Conservation (phyloP, 2,888 invertebrate genomes). For the Leucophenga maculata region DNA sequence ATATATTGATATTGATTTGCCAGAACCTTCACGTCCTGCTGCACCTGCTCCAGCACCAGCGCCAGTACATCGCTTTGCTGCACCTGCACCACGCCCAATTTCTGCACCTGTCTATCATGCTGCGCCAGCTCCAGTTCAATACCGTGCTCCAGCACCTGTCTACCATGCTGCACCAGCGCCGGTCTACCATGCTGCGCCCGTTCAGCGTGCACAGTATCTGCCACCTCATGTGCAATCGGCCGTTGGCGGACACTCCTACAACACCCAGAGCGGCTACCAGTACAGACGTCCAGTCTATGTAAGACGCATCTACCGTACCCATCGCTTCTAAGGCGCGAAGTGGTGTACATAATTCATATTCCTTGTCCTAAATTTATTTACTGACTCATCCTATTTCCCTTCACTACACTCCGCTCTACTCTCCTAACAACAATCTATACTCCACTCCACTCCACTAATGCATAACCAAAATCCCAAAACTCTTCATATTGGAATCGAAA, state of each 20-base stretch:
- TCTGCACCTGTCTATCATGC: constrained; percentile 31
- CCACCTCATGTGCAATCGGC: constrained; percentile 42
- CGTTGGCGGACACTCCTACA: constrained; percentile 58
- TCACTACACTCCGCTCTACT: constrained; percentile 33
- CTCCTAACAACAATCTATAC: constrained; percentile 39
- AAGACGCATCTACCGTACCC: constrained; percentile 64
- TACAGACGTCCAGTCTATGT: constrained; percentile 68
- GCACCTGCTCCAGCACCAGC: constrained; percentile 45
- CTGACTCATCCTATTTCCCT: constrained; percentile 37
- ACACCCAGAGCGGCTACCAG: constrained; percentile 60
- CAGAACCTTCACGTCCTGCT: constrained; percentile 52
- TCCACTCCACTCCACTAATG: constrained; percentile 41
- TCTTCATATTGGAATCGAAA: constrained; percentile 26
- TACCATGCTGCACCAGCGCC: constrained; percentile 18
- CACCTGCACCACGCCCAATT: constrained; percentile 14
- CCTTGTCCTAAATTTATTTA: constrained; percentile 19
- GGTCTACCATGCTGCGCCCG: constrained; percentile 40
- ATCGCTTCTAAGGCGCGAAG: constrained; percentile 54
- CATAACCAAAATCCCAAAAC: neutral
- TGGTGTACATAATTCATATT: neutral
- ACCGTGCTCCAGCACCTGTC: constrained; percentile 2
- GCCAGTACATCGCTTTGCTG: constrained; percentile 29
- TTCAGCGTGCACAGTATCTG: constrained; percentile 55
- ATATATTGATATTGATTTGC: constrained; percentile 70
- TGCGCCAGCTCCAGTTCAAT: neutral